Base-by-base conservation (phyloP, 2,113 vertebrate species). In the Malurus elegans region DNA sequence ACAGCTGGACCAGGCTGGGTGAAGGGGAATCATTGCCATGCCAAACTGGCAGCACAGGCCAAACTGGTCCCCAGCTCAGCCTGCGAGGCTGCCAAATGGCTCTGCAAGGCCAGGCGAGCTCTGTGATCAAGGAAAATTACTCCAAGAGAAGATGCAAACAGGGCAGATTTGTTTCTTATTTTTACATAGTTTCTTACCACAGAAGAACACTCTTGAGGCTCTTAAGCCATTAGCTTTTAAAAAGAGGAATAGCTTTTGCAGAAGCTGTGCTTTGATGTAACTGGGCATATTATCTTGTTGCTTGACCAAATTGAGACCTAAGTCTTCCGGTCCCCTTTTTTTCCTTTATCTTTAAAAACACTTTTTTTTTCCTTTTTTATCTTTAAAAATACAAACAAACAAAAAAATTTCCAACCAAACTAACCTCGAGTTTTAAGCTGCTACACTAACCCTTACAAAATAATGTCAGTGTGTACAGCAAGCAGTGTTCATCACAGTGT, bases 91-190 rank as follows among this genome's bases (percentile, higher is more conserved):
- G 29, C 34, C 32, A 24, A 24, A 14, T 4, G 17, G 44, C 65
- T 62, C 64, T 64, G 58, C 50, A 58, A 79, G 58, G 38, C 18
- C 7, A 40, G 10, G 51, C 0, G 0, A 83, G 38, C 48, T 92
- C 76, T 86, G 34, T 6, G 2, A 74, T 48, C 60, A 56, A 67
- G 20, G 18, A 34, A 94, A 86, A 71, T 2, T 0, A 42, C 21
- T 92, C 38, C 19, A 88, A 47, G 16, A 53, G n/a, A 72, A 91
- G 34, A 79, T 34, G 71, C 42, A 86, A 81, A 79, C 47, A 53
- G 48, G 71, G 51, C 14, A 74, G 47, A 80, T 80, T 76, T 60
- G 50, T 74, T 92, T 76, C 71, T 81, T 96, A 61, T 58, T 95
- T 94, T 70, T 62, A 69, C 36, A 88, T 36, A 9, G 11, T 70